Evolutionary conservation across 2,113 vertebrate species (phyloP), one percentile per base, ranked within the genome.

Genomic region (Hypocryptadius cinnamomeus): DNA sequence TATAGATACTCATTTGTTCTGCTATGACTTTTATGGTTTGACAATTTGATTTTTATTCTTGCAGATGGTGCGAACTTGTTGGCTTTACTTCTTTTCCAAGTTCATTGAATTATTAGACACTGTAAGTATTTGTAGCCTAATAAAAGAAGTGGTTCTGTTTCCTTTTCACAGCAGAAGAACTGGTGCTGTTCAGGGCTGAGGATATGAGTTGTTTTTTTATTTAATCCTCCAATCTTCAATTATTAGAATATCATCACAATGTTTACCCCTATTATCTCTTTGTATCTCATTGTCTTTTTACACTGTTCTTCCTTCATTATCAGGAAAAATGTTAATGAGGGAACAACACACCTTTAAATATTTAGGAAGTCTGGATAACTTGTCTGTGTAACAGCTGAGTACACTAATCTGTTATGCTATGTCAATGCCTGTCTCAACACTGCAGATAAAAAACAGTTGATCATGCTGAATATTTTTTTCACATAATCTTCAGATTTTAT

Each of bases 31-130:
- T 25, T 21, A 44, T 28, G 30, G 71, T 42, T 53, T 78, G 57
- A 87, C 11, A 80, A 3, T n/a, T 56, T 90, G 57, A 13, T 22
- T 96, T 90, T 88, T 16, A 51, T 66, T 76, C 79, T 88, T 97
- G 79, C 97, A 99, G 99, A 99, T 99, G 99, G 98, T 98, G 22
- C 97, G 97, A 95, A 97, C 97, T 40, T 99, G 99, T 91, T 99
- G 99, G 99, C 97, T 99, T 70, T 99, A 98, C 97, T 99, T 98
- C 95, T 99, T 99, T 96, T 99, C 99, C 71, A 99, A 99, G 97
- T 99, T 99, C 95, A 98, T 99, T 70, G 99, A 99, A 93, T 98
- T 99, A 91, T 91, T 99, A 90, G 99, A 99, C 96, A 99, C 99
- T n/a, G 99, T 99, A 96, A 99, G 99, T 98, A 97, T 87, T 77